phyloP scores from a whole-genome alignment of 2,797 vertebrate species.

The Mionectes olivaceus region DNA sequence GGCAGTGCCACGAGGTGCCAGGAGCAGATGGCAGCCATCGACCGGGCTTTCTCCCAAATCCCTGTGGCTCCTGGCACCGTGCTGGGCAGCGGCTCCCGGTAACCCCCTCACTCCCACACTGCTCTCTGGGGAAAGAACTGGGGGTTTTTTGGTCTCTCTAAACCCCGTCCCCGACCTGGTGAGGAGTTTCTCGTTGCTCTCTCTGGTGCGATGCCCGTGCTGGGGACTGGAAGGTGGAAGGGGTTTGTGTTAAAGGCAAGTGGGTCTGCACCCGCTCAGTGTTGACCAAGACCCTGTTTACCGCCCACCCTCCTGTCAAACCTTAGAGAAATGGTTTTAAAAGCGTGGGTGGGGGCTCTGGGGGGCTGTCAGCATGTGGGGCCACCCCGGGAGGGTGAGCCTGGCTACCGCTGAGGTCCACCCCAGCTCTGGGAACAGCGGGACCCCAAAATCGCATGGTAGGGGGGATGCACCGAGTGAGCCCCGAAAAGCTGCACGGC shows the following conservation, averaged over 20 bases:
- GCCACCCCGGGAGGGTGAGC: fast-evolving
- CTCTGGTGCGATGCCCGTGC: background rate
- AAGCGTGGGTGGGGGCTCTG: background rate
- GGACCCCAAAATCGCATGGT: fast-evolving
- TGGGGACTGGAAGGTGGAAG: fast-evolving
- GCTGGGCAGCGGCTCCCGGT: constrained; percentile 61
- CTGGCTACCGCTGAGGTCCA: fast-evolving
- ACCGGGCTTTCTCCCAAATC: constrained; percentile 81
- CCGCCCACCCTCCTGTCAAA: fast-evolving
- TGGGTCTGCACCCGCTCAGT: background rate
- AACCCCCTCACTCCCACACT: background rate
- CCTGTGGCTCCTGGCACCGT: constrained; percentile 84
- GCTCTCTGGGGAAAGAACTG: background rate
- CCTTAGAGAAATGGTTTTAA: background rate
- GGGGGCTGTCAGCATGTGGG: fast-evolving
- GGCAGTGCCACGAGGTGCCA: constrained; percentile 58
- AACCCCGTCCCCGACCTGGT: fast-evolving
- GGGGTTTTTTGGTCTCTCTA: fast-evolving
- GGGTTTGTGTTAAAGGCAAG: background rate
- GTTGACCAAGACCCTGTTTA: background rate
- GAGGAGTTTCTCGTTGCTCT: fast-evolving
- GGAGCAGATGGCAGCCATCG: constrained; percentile 86
- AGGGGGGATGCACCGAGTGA: background rate
- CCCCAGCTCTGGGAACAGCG: background rate
- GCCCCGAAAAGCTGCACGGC: background rate